Evolutionary conservation across 53 echinoderm and acorn worm species (phyloP), one percentile per base, ranked within the genome.

Genomic region (Arbacia lixula): DNA sequence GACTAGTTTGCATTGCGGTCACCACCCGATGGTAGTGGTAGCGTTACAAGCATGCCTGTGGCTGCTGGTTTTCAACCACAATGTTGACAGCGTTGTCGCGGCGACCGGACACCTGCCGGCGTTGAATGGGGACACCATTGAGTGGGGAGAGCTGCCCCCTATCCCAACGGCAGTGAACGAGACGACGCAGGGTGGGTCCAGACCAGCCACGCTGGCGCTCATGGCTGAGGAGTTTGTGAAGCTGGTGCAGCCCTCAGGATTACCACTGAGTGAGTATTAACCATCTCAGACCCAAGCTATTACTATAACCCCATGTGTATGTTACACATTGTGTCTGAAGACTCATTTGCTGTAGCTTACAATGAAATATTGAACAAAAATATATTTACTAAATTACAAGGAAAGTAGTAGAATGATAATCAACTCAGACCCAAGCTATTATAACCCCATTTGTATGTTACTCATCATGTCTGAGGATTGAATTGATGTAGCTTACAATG

Each of bases 161-260:
- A 60, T 78, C 28, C 79, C 79, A 0, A 28, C 8, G 79, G 79
- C 58, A 34, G 21, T 36, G 14, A 71, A 38, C 16, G 2, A 17
- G 3, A 68, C 19, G 16, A 22, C 5, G 10, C n/a, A n/a, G n/a
- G 19, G 32, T 3, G 42, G 39, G 6, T 40, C 60, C 28, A 76
- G 72, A 67, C 87, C 76, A 1, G 68, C 36, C 10, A 39, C 43
- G 3, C 37, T 87, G 32, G 65, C 79, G 6, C 35, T 22, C 29
- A 76, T 75, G 87, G 79, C 87, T 1, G 54, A 87, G 38, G 80
- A 68, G 20, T 87, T 87, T 65, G 76, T 87, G 38, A 80, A 87
- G 40, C 27, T 87, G 6, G 87, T 87, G 17, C 87, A 87, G 41
- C 79, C 79, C 9, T 36, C 54, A 1, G 80, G 80, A 20, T 54